A percentile compares a stretch with the other conserved stretches of the same genome.
These are phyloP conservation scores for Triplophysa dalaica DNA, from an alignment of 2,113 vertebrate genomes.

Conservation along the genomic window DNA sequence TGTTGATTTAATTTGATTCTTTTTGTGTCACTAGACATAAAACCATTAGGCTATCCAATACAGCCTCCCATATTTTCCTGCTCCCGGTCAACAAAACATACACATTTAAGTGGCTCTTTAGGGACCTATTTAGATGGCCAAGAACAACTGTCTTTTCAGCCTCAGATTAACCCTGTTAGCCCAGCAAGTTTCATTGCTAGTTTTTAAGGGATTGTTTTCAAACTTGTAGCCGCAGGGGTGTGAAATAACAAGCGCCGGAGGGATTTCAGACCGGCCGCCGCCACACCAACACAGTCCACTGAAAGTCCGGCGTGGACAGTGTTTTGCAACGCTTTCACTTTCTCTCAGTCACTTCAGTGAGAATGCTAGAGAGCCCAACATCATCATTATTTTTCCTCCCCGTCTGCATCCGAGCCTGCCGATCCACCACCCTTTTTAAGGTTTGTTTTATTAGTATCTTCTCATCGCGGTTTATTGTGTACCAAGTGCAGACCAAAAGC, in stretches of 20 bases:
- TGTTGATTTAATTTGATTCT: background rate
- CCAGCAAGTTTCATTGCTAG: slow-evolving; percentile 53
- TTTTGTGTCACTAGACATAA: slow-evolving; percentile 1
- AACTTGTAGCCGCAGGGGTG: slow-evolving; percentile 74
- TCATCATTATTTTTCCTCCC: slow-evolving; percentile 70
- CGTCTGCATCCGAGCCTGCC: slow-evolving; percentile 38
- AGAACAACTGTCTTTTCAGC: slow-evolving; percentile 49
- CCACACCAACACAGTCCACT: slow-evolving; percentile 41
- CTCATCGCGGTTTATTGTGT: slow-evolving; percentile 76
- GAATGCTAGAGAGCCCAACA: slow-evolving; percentile 65
- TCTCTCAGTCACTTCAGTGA: slow-evolving; percentile 62
- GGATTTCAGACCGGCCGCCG: slow-evolving; percentile 67
- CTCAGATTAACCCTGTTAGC: slow-evolving; percentile 58
- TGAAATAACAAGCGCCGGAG: slow-evolving; percentile 82
- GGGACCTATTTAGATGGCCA: slow-evolving; percentile 50
- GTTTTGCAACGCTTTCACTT: slow-evolving; percentile 66
- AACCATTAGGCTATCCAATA: slow-evolving; percentile 1
- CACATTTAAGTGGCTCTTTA: slow-evolving; percentile 46
- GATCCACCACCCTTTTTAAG: slow-evolving; percentile 33
- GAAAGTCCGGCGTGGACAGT: slow-evolving; percentile 38
- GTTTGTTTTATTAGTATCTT: slow-evolving; percentile 63
- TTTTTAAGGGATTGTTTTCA: slow-evolving; percentile 54
- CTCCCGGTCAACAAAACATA: slow-evolving; percentile 26
- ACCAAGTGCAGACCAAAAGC: slow-evolving; percentile 72
- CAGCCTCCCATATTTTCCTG: background rate